Evolutionary conservation across 2,113 vertebrate species (phyloP).

Genomic region (Phyllopteryx taeniolatus): DNA sequence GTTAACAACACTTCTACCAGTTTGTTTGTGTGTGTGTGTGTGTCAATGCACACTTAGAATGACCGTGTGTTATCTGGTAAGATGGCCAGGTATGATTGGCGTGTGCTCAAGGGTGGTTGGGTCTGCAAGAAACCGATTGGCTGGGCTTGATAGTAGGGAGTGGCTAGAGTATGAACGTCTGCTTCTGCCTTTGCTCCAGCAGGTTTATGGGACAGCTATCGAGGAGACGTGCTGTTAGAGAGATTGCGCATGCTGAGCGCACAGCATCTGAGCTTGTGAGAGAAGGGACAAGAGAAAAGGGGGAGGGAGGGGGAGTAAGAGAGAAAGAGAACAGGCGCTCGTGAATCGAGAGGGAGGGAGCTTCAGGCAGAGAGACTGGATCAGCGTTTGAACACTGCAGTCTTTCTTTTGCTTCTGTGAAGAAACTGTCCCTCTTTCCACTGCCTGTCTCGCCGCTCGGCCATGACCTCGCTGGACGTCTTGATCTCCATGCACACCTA

Average conservation of each 20-base stretch:
- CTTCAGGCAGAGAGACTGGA: slow-evolving; percentile 62
- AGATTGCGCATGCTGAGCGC: slow-evolving; percentile 35
- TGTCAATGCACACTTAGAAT: slow-evolving; percentile 20
- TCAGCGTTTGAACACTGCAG: slow-evolving; percentile 72
- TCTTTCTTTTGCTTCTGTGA: slow-evolving; percentile 66
- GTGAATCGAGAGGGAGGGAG: slow-evolving; percentile 39
- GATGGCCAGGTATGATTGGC: slow-evolving; percentile 36
- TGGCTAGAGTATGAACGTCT: slow-evolving; percentile 64
- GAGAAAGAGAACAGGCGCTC: slow-evolving; percentile 14
- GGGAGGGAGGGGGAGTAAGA: slow-evolving; percentile 17
- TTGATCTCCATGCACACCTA: slow-evolving; percentile 45
- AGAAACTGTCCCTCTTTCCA: slow-evolving; percentile 49
- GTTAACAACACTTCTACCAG: slow-evolving; percentile 67
- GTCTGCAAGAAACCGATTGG: slow-evolving; percentile 56
- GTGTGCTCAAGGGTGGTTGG: slow-evolving; percentile 48
- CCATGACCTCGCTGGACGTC: slow-evolving; percentile 55
- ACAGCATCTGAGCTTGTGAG: slow-evolving; percentile 46
- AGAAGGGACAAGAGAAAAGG: slow-evolving; percentile 31
- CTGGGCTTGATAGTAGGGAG: slow-evolving; percentile 44
- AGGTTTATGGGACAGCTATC: slow-evolving; percentile 61
- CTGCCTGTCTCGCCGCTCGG: slow-evolving; percentile 27
- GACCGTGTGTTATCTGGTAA: slow-evolving; percentile 33
- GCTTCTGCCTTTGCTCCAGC: slow-evolving; percentile 43
- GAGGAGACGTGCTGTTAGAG: slow-evolving; percentile 47
- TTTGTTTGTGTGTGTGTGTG: slow-evolving; percentile 40